Base-by-base conservation (phyloP, 2,888 invertebrate genomes). In the Philereme vetulata region DNA sequence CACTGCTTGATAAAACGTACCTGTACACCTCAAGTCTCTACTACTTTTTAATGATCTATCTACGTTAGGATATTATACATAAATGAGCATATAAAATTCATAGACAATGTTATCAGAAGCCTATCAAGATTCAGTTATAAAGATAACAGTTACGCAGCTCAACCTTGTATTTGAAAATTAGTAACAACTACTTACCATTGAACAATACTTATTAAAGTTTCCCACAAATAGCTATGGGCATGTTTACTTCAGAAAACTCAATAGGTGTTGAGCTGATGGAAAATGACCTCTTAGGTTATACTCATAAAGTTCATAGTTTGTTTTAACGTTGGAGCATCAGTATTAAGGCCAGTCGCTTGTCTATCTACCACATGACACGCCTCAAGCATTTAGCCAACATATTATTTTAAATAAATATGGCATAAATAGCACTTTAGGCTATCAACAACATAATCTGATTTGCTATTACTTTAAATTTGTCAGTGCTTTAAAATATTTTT, bases 161-260 rank as follows among this genome's bases (percentile, higher is more conserved):
- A 75, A 70, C 81, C 81, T 81, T 82, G 80, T 68, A 65, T 69
- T 71, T 68, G 65, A 75, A 74, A 76, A 74, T 72, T 64, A 70
- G 72, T 73, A 71, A 70, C 71, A 76, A 78, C 72, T 40, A 10
- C 9, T 80, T 78, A 75, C 71, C 75, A 73, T 74, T 68, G 70
- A 78, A 84, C 83, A 83, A 82, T 59, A 46, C 59, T 76, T 80
- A 79, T 73, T 66, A 68, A 64, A 67, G 66, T 78, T 85, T 87
- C 86, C 79, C 88, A 86, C 60, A 38, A 44, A 51, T 50, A 56
- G 11, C 45, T 21, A 50, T 6, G 36, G 5, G 9, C 21, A 5
- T 2, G 44, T 45, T 36, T 48, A 35, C 9, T 10, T 43, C 1
- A 53, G 38, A 58, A 38, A 57, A 50, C 45, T 51, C 21, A 40